phyloP scores from a whole-genome alignment of 2,113 vertebrate species.

The Aix galericulata region DNA sequence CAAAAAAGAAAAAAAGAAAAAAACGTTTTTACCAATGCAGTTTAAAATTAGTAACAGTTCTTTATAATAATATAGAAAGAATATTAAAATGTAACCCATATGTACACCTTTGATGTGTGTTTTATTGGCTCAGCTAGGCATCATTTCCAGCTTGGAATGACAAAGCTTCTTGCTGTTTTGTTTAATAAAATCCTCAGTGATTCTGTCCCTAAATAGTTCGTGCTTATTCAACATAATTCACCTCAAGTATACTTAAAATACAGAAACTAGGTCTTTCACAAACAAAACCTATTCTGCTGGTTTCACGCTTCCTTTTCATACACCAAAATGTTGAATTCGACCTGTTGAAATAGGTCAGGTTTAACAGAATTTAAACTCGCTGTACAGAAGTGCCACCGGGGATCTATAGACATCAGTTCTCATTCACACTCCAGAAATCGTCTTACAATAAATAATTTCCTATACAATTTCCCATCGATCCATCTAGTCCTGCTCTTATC shows the following conservation, averaged over 20 bases:
- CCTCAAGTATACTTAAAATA: slow-evolving; percentile 1
- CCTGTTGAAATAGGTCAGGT: slow-evolving; percentile 36
- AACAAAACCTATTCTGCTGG: neutral
- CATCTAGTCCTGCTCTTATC: neutral
- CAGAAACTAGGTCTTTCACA: neutral
- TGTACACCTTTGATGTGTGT: slow-evolving; percentile 72
- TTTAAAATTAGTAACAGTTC: slow-evolving; percentile 76
- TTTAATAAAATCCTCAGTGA: slow-evolving; percentile 62
- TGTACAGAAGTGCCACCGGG: neutral
- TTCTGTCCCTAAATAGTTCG: slow-evolving; percentile 9
- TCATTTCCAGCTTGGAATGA: slow-evolving; percentile 65
- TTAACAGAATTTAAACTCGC: slow-evolving; percentile 48
- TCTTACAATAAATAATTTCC: slow-evolving; percentile 45
- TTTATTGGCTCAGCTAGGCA: slow-evolving; percentile 59
- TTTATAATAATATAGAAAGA: slow-evolving; percentile 57
- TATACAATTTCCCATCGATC: slow-evolving; percentile 34
- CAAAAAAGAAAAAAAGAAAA: neutral
- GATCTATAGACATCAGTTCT: neutral
- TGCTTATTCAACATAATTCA: neutral
- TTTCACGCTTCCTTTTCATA: slow-evolving; percentile 25
- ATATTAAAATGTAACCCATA: slow-evolving; percentile 72
- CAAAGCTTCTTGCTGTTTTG: slow-evolving; percentile 58
- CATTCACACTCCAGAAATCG: slow-evolving; percentile 37
- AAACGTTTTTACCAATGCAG: slow-evolving; percentile 32
- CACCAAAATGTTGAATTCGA: slow-evolving; percentile 28